Base-by-base conservation (phyloP, 2,797 vertebrate species). In the Hoplostethus atlanticus region DNA sequence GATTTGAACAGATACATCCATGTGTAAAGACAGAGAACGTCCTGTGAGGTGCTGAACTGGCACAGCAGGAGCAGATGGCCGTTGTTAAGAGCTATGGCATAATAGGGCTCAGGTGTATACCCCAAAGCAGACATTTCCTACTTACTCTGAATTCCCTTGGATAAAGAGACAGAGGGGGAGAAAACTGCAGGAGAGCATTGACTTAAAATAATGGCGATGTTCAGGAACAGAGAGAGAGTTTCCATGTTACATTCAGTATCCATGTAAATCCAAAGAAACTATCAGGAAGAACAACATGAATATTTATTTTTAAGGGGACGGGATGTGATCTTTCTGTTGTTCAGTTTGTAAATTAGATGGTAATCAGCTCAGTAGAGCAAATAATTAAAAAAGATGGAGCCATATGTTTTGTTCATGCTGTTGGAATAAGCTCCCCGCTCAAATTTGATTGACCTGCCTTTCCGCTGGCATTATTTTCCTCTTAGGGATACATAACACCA, bases 51-150 rank as follows among this genome's bases (percentile, higher is more conserved):
- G 86, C 71, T 84, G 83, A 79, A 73, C 65, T 51, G 76, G 78
- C 68, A 60, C 68, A 60, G 73, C 68, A 80, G 88, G 71, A 81
- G 84, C 91, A 93, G 92, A 93, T 93, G 92, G 93, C 81, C 4
- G 67, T 69, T 83, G 77, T 91, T 89, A 76, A 69, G 87, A 85
- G 84, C 80, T 80, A 80, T 84, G 81, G 76, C 34, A 50, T 87
- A 82, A 89, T 67, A 83, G 89, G 90, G 90, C 91, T 94, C 93
- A 93, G 92, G 93, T 93, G 93, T 83, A 84, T 54, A 85, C 60
- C 88, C 81, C 75, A 68, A 59, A 90, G 90, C 89, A 79, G 77
- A 83, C 64, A 59, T 58, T 76, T 81, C 82, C 57, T 64, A 52
- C 73, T 36, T 34, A 70, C 76, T 79, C 74, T 65, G 73, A 82